Evolutionary conservation across 2,888 invertebrate species (phyloP).

Genomic region (Drosophila austrosaltans): DNA sequence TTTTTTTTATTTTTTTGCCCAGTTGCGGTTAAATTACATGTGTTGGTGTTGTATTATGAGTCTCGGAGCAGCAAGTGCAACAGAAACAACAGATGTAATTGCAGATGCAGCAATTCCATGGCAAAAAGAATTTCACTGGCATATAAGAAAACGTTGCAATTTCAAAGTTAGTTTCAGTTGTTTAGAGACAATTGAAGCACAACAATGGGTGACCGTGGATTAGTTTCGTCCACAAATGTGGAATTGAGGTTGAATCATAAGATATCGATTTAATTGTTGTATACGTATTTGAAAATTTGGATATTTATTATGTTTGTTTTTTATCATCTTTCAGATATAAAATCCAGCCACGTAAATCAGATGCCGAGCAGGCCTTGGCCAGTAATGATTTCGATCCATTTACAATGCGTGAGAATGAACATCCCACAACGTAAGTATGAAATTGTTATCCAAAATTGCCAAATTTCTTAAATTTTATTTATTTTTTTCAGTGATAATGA

Average conservation of each 20-base stretch:
- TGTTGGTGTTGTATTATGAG: conserved; percentile 64
- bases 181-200: conserved; percentile 30
- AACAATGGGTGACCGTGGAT: conserved; percentile 39
- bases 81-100: conserved; percentile 58
- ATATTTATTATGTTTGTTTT: background rate
- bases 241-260: conserved; percentile 59
- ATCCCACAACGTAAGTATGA: conserved; percentile 91
- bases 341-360: conserved; percentile 82
- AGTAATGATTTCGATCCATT: conserved; percentile 89
- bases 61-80: conserved; percentile 31
- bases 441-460: background rate
- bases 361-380: conserved; percentile 86
- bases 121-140: conserved; percentile 64
- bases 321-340: conserved; percentile 73
- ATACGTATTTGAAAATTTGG: background rate
- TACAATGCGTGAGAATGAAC: conserved; percentile 87
- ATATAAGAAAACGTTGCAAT: conserved; percentile 67
- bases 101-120: conserved; percentile 75
- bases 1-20: conserved; percentile 20
- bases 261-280: background rate
- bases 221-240: conserved; percentile 47
- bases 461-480: background rate
- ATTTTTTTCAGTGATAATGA: conserved; percentile 89
- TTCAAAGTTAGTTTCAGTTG: conserved; percentile 52
- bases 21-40: conserved; percentile 38